These are phyloP conservation scores for Rhinichthys klamathensis DNA, from an alignment of 2,113 vertebrate species.

Conservation along the genomic window DNA sequence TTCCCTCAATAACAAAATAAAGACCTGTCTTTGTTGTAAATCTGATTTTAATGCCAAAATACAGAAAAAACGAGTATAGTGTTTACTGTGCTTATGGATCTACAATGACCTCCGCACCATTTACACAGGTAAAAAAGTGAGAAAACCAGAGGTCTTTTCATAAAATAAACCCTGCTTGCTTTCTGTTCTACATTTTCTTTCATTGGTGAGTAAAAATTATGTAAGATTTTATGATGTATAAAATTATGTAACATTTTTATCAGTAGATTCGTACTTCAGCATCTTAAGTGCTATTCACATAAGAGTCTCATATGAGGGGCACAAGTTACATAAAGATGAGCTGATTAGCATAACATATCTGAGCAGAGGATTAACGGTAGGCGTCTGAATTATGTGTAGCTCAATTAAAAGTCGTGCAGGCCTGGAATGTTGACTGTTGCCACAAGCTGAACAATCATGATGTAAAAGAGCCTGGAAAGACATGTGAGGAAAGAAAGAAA, in stretches of 20 bases:
- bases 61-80: neutral
- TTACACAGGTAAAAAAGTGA: neutral
- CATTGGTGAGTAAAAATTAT: neutral
- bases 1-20: constrained; percentile 6
- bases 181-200: neutral
- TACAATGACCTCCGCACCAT: constrained; percentile 18
- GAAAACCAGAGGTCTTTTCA: neutral
- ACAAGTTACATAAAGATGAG: constrained; percentile 21
- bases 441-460: neutral
- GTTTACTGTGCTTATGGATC: neutral
- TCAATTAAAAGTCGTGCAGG: neutral
- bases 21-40: constrained; percentile 18
- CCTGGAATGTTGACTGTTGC: neutral
- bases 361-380: constrained; percentile 25
- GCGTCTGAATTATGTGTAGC: neutral
- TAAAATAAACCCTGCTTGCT: neutral
- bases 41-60: constrained; percentile 6
- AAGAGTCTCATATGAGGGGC: constrained; percentile 1
- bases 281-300: neutral
- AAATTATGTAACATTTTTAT: neutral
- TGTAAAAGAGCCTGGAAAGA: neutral
- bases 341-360: neutral
- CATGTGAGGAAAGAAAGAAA: neutral
- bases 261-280: neutral
- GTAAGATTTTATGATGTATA: neutral